A percentile compares a stretch with the other conserved stretches of the same genome.
Conservation (phyloP, 2,888 invertebrate genomes). For the Lasioglossum leucozonium region DNA sequence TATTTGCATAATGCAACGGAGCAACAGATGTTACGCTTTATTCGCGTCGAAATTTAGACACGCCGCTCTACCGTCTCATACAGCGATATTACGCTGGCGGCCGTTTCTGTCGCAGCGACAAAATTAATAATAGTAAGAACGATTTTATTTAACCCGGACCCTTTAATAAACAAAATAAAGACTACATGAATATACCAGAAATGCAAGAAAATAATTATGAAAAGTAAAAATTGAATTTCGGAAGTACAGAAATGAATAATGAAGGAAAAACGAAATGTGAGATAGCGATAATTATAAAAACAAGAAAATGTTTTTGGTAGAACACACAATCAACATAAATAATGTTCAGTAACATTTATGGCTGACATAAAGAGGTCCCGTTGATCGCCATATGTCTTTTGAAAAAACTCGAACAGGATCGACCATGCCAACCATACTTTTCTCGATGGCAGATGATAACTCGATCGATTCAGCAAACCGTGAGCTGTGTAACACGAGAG, state of each 20-base stretch:
- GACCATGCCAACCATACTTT: neutral
- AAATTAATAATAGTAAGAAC: too few species aligned
- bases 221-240: neutral
- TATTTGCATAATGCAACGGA: slow-evolving; percentile 17
- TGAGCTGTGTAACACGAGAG: slow-evolving; percentile 12
- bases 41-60: neutral
- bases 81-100: neutral
- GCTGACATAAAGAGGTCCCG: neutral
- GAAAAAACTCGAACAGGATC: neutral
- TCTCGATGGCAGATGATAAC: slow-evolving; percentile 10
- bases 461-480: slow-evolving; percentile 8
- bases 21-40: slow-evolving; percentile 6
- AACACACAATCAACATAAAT: neutral
- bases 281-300: neutral
- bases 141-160: too few species aligned
- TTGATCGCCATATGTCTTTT: neutral
- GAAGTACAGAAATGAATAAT: neutral
- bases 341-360: neutral
- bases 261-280: too few species aligned
- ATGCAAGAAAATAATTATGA: neutral
- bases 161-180: neutral
- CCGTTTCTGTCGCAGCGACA: neutral
- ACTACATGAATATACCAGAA: neutral
- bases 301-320: neutral
- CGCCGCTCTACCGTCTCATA: neutral